Evolutionary conservation across 2,888 invertebrate genomes (phyloP).

Genomic region (Andrena chrysosceles): DNA sequence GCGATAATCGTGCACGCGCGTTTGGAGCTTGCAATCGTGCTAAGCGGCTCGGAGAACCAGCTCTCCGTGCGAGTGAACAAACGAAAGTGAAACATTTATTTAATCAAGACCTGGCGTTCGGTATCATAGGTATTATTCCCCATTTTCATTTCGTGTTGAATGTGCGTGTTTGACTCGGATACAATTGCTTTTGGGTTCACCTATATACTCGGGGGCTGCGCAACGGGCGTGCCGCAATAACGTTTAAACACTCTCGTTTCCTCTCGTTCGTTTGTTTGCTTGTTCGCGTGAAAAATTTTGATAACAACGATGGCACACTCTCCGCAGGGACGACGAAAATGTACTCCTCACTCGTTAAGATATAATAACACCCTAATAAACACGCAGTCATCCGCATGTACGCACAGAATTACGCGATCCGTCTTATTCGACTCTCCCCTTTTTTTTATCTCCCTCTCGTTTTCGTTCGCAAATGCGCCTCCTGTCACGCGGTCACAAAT

Average conservation of each 20-base stretch:
- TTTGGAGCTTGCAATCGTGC: constrained; percentile 26
- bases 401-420: constrained; percentile 72
- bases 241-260: constrained; percentile 19
- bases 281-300: constrained; percentile 69
- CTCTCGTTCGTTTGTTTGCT: constrained; percentile 36
- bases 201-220: constrained; percentile 64
- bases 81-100: constrained; percentile 67
- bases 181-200: constrained; percentile 68
- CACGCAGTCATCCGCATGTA: constrained; percentile 79
- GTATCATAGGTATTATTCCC: constrained; percentile 52
- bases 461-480: constrained; percentile 53
- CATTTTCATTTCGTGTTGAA: constrained; percentile 64
- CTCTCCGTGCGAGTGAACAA: constrained; percentile 63
- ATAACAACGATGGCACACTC: constrained; percentile 70
- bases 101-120: constrained; percentile 60
- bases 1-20: constrained; percentile 32
- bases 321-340: constrained; percentile 67
- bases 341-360: constrained; percentile 62
- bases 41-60: constrained; percentile 41
- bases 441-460: constrained; percentile 14
- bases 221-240: constrained; percentile 59
- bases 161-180: constrained; percentile 81
- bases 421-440: constrained; percentile 30
- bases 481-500: constrained; percentile 59
- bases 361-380: constrained; percentile 75